Base-by-base conservation (phyloP, 2,113 vertebrate genomes). In the Meles meles region DNA sequence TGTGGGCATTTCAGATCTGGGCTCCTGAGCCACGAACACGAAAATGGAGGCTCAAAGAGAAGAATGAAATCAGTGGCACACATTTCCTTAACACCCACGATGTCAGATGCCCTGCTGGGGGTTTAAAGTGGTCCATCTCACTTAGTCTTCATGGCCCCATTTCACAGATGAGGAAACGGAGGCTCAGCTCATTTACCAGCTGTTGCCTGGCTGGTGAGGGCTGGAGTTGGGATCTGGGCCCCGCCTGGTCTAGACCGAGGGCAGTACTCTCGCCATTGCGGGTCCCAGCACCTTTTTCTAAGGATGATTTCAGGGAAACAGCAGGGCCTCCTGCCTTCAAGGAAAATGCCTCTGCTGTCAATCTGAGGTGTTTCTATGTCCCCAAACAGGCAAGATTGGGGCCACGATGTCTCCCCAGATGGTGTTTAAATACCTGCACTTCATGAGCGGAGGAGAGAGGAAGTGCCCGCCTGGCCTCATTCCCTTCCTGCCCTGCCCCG, bases 141-240 rank as follows among this genome's bases (percentile, higher is more conserved):
- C 12, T 88, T 17, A 34, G 69, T 90, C 69, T 80, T 93, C 65
- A 23, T 0, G 5, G 77, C 39, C 37, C 79, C 42, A 61, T 86
- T 86, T 61, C 52, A 86, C 72, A 76, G 96, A 82, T 31, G 92
- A 87, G 63, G 27, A 87, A 72, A 95, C 72, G 27, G 55, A 94
- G 91, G 65, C 47, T 81, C 74, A 59, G 37, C 42, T n/a, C 42
- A 17, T 18, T 52, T 12, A 63, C 49, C 55, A 39, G 31, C 1
- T 1, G 17, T 74, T 44, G 27, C 49, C 61, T 47, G 42, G 72
- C 81, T 27, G 52, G 17, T 23, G 42, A 81, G 31, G 63, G 76
- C 3, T 23, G 23, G 61, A 42, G 34, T 1, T 59, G 69, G 74
- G 74, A 81, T 14, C 27, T 3, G 27, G 76, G n/a, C 31, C 17